Percentiles rank a stretch among this genome's conserved stretches.
phyloP scores from a whole-genome alignment of 2,113 vertebrate species.

The Phasianus colchicus region DNA sequence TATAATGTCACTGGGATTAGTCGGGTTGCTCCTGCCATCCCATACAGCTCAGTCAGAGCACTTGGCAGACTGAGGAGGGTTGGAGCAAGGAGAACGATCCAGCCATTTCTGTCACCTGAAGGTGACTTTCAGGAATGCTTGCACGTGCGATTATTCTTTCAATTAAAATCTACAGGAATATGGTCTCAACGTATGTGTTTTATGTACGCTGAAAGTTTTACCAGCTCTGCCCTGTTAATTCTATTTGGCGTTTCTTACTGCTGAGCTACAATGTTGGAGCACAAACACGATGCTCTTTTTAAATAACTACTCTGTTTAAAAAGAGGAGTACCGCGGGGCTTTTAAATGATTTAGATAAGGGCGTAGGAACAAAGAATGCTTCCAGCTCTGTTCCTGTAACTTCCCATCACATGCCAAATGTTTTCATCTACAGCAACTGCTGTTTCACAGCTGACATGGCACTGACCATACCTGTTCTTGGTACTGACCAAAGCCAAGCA shows the following conservation, averaged over 20 bases:
- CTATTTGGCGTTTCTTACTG: background rate
- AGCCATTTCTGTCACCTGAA: background rate
- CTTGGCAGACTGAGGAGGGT: background rate
- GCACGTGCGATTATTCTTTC: background rate
- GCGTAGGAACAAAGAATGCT: background rate
- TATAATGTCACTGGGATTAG: background rate
- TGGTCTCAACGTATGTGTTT: background rate
- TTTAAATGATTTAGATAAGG: background rate
- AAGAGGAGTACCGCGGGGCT: background rate
- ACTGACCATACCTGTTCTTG: background rate
- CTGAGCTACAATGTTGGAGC: background rate
- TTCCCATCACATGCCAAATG: background rate
- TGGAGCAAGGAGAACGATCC: background rate
- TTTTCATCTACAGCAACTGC: slow-evolving; percentile 25
- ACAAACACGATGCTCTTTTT: background rate
- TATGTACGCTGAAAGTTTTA: background rate
- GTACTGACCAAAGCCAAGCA: background rate
- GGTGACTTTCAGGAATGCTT: background rate
- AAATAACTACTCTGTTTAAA: background rate
- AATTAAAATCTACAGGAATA: background rate
- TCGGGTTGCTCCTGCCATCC: background rate
- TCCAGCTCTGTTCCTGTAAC: background rate
- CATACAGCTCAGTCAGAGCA: background rate
- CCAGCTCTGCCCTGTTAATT: background rate
- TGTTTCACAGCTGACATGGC: background rate